Evolutionary conservation across 2,113 vertebrate species (phyloP), one percentile per base, ranked within the genome.

Genomic region (Pterocles gutturalis): DNA sequence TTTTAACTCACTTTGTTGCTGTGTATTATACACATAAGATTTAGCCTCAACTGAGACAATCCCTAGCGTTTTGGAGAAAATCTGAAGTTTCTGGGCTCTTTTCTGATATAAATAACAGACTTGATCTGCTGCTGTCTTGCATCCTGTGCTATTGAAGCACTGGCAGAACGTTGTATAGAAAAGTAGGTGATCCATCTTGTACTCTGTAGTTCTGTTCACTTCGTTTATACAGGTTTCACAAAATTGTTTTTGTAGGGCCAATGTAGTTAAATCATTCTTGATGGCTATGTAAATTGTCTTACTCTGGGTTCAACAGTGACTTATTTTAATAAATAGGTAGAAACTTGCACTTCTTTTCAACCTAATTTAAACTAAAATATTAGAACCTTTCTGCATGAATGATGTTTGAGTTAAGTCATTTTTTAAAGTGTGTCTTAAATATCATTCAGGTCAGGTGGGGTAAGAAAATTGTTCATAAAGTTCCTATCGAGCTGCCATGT

Each of bases 11-110:
- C 12, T 55, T 25, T 19, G 7, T 25, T 71, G 24, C 2, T 77
- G 3, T 58, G 7, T 48, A 2, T 12, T 36, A 2, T 18, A 18
- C 2, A 6, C 0, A 1, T 24, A 51, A 55, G 34, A 45, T 61
- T 69, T 49, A 22, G 3, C 45, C 54, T 79, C 24, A 53, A 0
- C 8, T 82, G 84, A 87, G 38, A 60, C 18, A 24, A 4, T 20
- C 7, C 34, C 25, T 18, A 19, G 41, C 45, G 34, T 73, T 34
- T 24, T 24, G 24, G 38, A 49, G 46, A 36, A 84, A 65, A 84
- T 26, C 46, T 55, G 20, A 29, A 61, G 10, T 57, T 85, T 72
- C 19, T 60, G 53, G 33, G 25, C 8, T 85, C 5, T 78, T 76
- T 69, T 48, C 43, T 71, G 72, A 1, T 29, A 4, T 7, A 26